phyloP scores from a whole-genome alignment of 2,113 vertebrate genomes.

The Coptodon rendalli region DNA sequence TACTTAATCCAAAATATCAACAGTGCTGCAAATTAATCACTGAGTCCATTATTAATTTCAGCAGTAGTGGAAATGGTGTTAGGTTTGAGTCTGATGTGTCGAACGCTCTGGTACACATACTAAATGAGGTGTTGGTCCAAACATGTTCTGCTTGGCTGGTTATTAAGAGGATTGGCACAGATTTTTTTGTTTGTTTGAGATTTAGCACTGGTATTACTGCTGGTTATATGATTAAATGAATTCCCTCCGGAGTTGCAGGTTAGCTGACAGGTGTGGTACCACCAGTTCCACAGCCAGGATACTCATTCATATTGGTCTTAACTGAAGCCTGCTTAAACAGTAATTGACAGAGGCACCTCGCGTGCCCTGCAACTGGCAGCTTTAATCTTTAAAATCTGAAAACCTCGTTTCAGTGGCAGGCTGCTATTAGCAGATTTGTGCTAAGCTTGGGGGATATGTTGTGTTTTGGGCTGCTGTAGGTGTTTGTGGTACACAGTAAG shows the following conservation, averaged over 20 bases:
- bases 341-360: conserved; percentile 25
- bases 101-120: background rate
- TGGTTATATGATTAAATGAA: conserved; percentile 9
- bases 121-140: background rate
- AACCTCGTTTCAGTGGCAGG: conserved; percentile 15
- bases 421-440: conserved; percentile 52
- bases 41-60: background rate
- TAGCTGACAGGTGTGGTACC: background rate
- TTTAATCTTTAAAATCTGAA: conserved; percentile 54
- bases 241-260: background rate
- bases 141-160: background rate
- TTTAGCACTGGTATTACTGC: background rate
- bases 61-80: background rate
- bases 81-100: background rate
- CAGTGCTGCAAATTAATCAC: background rate
- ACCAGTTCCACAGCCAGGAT: background rate
- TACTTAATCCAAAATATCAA: background rate
- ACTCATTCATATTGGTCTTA: conserved; percentile 43
- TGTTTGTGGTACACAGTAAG: background rate
- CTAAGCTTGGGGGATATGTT: conserved; percentile 34
- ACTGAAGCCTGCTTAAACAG: conserved; percentile 35
- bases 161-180: conserved; percentile 1
- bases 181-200: conserved; percentile 2
- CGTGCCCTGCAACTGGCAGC: conserved; percentile 6
- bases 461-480: conserved; percentile 14